These are phyloP conservation scores for Sycophila sp. DNA, from an alignment of 1,140 invertebrate species.

Conservation along the genomic window DNA sequence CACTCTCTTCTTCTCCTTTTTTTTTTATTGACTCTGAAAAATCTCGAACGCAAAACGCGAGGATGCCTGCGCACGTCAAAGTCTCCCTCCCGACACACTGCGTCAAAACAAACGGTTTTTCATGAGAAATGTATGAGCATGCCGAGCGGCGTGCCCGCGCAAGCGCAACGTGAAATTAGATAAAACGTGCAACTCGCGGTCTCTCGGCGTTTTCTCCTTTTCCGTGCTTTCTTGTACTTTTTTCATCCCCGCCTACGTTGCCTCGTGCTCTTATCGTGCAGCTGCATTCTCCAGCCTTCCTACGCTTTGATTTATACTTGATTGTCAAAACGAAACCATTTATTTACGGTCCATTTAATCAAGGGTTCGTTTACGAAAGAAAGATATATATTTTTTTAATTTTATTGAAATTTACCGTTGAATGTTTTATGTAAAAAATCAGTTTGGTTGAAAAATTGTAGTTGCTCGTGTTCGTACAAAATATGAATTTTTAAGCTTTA, in stretches of 20 bases:
- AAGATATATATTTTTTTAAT: too few relatives aligned
- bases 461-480: neutral
- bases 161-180: neutral
- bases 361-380: neutral
- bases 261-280: slow-evolving; percentile 21
- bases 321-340: slow-evolving; percentile 21
- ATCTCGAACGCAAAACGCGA: too few relatives aligned
- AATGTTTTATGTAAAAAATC: neutral
- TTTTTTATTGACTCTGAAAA: neutral
- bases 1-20: neutral
- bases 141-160: neutral
- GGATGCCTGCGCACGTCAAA: too few relatives aligned
- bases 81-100: neutral
- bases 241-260: slow-evolving; percentile 2
- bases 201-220: neutral
- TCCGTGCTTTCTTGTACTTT: neutral
- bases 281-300: neutral
- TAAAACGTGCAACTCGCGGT: neutral
- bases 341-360: neutral
- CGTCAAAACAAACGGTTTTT: neutral
- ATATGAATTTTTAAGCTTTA: neutral
- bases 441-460: neutral
- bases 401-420: too few relatives aligned
- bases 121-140: neutral
- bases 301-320: slow-evolving; percentile 20